Conservation (phyloP, 2,113 vertebrate species). For the Salvelinus fontinalis region DNA sequence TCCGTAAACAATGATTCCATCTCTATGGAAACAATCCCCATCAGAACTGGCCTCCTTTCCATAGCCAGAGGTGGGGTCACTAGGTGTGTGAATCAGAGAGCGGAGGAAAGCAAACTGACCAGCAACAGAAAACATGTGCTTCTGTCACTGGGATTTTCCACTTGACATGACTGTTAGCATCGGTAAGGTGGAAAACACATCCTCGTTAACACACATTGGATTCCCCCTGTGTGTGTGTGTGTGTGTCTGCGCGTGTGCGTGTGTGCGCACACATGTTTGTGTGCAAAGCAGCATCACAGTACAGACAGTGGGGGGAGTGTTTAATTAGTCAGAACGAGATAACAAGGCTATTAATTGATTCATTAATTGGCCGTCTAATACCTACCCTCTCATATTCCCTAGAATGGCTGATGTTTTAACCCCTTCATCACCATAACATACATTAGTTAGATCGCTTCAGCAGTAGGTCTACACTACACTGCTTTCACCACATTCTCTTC, state of each 20-base stretch:
- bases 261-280: too few species aligned
- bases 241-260: too few species aligned
- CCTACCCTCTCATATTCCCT: constrained; percentile 6
- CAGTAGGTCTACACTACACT: too few species aligned
- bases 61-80: constrained; percentile 48
- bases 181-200: too few species aligned
- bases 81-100: too few species aligned
- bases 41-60: neutral
- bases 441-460: neutral
- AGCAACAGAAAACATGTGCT: too few species aligned
- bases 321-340: constrained; percentile 22
- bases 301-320: neutral
- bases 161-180: too few species aligned
- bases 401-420: neutral
- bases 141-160: too few species aligned
- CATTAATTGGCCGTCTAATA: neutral
- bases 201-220: too few species aligned
- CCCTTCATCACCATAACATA: neutral
- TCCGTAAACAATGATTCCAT: neutral
- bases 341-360: constrained; percentile 7
- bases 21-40: constrained; percentile 1
- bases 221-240: constrained; percentile 52
- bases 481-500: too few species aligned
- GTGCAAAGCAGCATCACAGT: neutral
- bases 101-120: too few species aligned